A percentile compares a stretch with the other conserved stretches of the same genome.
phyloP scores from a whole-genome alignment of 2,113 vertebrate species.

The Galemys pyrenaicus region DNA sequence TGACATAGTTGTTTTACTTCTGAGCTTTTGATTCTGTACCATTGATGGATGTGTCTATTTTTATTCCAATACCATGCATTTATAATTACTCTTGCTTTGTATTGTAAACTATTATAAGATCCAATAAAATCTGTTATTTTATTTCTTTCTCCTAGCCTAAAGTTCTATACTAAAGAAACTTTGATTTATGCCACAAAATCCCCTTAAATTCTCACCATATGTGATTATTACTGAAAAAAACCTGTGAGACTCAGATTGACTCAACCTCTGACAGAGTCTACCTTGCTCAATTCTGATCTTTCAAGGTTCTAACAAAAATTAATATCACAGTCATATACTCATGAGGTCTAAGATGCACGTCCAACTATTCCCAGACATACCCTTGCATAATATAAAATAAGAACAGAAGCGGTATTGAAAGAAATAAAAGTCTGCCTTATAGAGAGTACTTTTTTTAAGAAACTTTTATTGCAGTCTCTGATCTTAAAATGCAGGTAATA shows the following conservation, averaged over 20 bases:
- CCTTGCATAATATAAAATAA: not conserved
- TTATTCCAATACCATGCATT: no score
- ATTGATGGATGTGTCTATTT: no score
- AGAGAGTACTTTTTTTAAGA: not conserved
- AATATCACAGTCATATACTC: not conserved
- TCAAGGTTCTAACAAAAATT: slow-evolving; percentile 44
- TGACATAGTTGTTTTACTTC: no score
- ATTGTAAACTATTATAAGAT: no score
- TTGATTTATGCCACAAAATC: not conserved
- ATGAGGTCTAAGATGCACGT: not conserved
- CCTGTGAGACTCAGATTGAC: slow-evolving; percentile 17
- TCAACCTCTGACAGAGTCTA: slow-evolving; percentile 25
- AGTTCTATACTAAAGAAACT: slow-evolving; percentile 18
- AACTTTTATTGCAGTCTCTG: not conserved
- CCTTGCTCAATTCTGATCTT: slow-evolving; percentile 33
- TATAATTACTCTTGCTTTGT: no score
- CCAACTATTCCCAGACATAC: not conserved
- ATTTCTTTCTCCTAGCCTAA: not conserved
- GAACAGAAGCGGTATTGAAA: not conserved
- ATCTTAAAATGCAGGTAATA: not conserved
- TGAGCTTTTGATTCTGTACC: no score
- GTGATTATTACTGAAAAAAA: not conserved
- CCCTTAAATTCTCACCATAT: not conserved
- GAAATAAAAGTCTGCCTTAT: slow-evolving; percentile 2
- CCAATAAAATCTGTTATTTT: no score